phyloP scores from a whole-genome alignment of 1,140 invertebrate species.

The Anoplophora glabripennis region DNA sequence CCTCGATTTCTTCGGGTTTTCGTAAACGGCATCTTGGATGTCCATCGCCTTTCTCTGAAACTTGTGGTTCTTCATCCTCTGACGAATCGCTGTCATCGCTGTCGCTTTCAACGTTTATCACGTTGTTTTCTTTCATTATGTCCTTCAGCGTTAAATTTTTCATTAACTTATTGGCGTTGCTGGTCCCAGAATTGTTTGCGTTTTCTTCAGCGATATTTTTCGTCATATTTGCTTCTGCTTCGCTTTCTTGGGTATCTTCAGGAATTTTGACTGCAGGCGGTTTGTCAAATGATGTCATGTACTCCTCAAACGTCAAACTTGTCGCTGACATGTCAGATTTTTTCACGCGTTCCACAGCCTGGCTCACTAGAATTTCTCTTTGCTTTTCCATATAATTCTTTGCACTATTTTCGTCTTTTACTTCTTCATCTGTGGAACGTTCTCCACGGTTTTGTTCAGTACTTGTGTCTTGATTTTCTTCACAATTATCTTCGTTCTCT shows the following conservation, averaged over 20 bases:
- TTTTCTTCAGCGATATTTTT: not conserved
- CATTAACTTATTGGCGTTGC: not conserved
- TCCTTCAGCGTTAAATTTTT: not conserved
- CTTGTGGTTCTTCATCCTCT: not conserved
- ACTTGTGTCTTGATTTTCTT: too few species aligned
- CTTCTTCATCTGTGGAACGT: not conserved
- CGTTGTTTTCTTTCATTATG: not conserved
- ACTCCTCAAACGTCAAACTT: too few species aligned
- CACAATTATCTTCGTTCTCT: too few species aligned
- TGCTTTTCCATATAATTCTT: too few species aligned
- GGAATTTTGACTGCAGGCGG: too few species aligned
- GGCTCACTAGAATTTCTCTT: too few species aligned
- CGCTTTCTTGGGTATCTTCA: not conserved
- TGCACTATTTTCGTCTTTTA: too few species aligned
- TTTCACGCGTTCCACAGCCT: too few species aligned
- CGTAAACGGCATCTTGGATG: not conserved
- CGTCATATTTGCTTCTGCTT: not conserved
- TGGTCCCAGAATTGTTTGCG: not conserved
- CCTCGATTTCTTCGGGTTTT: not conserved
- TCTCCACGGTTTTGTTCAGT: too few species aligned
- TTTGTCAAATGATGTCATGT: too few species aligned
- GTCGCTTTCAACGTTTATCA: not conserved
- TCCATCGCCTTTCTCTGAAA: not conserved
- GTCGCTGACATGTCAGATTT: too few species aligned
- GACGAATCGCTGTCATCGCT: not conserved